A percentile compares a stretch with the other conserved stretches of the same genome.
Evolutionary conservation across 2,888 invertebrate species (phyloP).

Genomic region (Schizaphis graminum): DNA sequence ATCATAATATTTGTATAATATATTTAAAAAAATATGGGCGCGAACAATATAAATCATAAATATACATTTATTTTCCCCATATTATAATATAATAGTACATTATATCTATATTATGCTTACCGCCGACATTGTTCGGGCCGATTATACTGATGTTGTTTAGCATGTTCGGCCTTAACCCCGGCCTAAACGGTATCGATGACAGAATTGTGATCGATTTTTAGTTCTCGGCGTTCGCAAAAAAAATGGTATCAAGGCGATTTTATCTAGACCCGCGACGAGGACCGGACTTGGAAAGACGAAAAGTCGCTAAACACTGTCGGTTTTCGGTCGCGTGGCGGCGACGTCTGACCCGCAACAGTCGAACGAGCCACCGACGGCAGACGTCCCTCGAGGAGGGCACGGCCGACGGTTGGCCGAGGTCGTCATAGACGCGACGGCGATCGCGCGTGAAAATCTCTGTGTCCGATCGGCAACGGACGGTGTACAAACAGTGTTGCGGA

Average conservation of each 20-base stretch:
- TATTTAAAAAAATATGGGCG: neutral
- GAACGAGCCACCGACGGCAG: neutral
- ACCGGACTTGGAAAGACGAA: neutral
- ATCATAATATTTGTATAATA: neutral
- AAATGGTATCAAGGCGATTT: neutral
- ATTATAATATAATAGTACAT: neutral
- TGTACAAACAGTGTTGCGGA: neutral
- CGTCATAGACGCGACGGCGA: neutral
- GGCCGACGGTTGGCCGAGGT: neutral
- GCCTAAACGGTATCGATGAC: conserved; percentile 68
- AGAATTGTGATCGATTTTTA: conserved; percentile 67
- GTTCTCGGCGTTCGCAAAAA: neutral
- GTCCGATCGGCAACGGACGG: neutral
- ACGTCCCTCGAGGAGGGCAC: neutral
- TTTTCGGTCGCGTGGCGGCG: neutral
- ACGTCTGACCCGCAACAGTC: neutral
- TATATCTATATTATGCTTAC: conserved; percentile 67
- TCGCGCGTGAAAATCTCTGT: neutral
- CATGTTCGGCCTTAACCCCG: conserved; percentile 68
- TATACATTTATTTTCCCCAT: neutral
- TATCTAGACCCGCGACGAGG: neutral
- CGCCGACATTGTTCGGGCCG: conserved; percentile 69
- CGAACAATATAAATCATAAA: neutral
- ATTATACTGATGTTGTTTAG: conserved; percentile 70
- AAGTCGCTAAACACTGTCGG: neutral